phyloP scores from a whole-genome alignment of 2,113 vertebrate genomes.

The Alligator sinensis region DNA sequence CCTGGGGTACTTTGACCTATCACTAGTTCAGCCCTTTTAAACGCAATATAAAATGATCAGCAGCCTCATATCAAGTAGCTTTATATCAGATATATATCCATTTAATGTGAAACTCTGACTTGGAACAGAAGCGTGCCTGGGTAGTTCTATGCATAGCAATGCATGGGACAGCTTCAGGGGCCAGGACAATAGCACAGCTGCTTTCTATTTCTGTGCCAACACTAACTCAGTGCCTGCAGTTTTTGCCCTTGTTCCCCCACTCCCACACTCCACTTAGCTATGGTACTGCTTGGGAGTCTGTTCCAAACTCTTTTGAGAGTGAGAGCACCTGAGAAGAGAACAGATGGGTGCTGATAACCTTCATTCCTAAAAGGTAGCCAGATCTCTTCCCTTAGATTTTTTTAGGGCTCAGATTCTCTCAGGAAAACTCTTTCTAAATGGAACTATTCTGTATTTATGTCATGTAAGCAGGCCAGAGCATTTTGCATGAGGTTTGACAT shows the following conservation, averaged over 20 bases:
- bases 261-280: no score
- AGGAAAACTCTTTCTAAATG: conserved; percentile 56
- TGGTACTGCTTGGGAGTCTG: conserved; percentile 4
- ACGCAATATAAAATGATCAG: not conserved
- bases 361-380: not conserved
- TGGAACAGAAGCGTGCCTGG: no score
- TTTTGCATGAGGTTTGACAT: not conserved
- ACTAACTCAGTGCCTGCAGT: no score
- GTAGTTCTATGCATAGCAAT: no score
- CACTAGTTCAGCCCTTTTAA: conserved; percentile 11
- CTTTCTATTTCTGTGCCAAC: no score
- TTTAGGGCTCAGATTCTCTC: conserved; percentile 37
- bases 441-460: conserved; percentile 10
- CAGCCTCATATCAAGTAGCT: not conserved
- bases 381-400: conserved; percentile 45
- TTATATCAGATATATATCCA: not conserved
- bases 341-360: conserved; percentile 53
- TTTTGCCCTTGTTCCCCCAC: no score
- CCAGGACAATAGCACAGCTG: no score
- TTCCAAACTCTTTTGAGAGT: conserved; percentile 14
- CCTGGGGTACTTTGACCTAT: not conserved
- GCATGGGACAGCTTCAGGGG: no score
- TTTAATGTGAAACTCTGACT: conserved; percentile 38
- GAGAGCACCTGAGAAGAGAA: not conserved
- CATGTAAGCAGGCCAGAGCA: not conserved